Base-by-base conservation (phyloP, 2,113 vertebrate genomes). In the Halichoerus grypus region DNA sequence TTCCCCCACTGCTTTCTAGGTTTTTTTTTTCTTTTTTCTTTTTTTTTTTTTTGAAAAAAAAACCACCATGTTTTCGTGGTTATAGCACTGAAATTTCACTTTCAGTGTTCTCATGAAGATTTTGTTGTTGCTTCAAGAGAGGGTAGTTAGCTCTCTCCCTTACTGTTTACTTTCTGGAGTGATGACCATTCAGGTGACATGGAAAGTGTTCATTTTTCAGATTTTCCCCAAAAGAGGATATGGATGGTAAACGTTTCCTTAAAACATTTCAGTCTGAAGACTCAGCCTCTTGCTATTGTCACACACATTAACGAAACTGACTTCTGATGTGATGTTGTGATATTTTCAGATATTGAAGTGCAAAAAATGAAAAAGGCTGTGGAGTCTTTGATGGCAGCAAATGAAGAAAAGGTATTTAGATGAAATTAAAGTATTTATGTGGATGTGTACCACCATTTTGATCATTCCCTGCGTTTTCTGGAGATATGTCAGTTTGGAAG, bases 301-400 rank as follows among this genome's bases (percentile, higher is more conserved):
- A 10, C 18, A 33, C 21, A 3, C 4, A 4, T 57, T 63, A 57
- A 31, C 61, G 53, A 26, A 74, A 16, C 55, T 71, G 84, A 97
- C 94, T 92, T 96, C 26, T 95, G 39, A 71, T 65, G 36, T 83
- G 71, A 59, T 97, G n/a, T 92, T 76, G 16, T 88, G 16, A 97
- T 95, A 26, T 98, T 98, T 99, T 82, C 98, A 99, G 99, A 99
- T 98, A 98, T 99, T 97, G 99, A 99, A 98, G 99, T 99, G 76
- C 99, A 99, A 98, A 99, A 99, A 98, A 99, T 99, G 99, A 99
- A 99, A 98, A 99, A 99, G 96, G 99, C 99, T 0, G 98, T 99
- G 84, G 99, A 99, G 90, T 99, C 99, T 3, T 97, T 99, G 94
- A 99, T 99, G 99, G 99, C 99, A 91, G 99, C 99, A 94, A 99